These are phyloP conservation scores for Machaerirhynchus nigripectus DNA, from an alignment of 2,113 vertebrate genomes.

Conservation along the genomic window DNA sequence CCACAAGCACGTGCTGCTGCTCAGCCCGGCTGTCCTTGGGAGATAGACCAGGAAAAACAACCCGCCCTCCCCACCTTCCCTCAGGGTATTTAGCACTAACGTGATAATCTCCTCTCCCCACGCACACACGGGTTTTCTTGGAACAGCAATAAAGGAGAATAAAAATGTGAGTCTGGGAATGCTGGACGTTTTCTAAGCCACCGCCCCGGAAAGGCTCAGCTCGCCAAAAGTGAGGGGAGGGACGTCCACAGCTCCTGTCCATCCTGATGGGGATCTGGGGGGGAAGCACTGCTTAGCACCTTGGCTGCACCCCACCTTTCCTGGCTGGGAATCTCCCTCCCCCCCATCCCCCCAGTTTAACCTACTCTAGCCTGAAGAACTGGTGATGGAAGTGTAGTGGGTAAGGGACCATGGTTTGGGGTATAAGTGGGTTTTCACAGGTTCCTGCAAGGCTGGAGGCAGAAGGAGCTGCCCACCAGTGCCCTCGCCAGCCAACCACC, in stretches of 20 bases:
- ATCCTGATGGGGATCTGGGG: accelerated
- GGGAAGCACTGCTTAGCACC: background rate
- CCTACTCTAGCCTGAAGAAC: background rate
- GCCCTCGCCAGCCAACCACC: accelerated
- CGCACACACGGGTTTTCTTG: background rate
- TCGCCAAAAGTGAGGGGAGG: background rate
- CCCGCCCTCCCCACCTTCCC: background rate
- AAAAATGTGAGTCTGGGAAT: background rate
- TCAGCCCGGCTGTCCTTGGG: background rate
- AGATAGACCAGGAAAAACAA: background rate
- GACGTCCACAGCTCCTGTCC: accelerated
- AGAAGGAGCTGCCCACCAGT: background rate
- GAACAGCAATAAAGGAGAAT: conserved; percentile 27
- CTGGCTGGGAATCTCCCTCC: background rate
- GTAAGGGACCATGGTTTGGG: accelerated
- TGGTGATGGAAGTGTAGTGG: accelerated
- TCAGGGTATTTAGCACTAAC: background rate
- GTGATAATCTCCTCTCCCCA: background rate
- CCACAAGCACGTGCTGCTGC: background rate
- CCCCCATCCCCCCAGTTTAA: background rate
- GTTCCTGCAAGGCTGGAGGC: background rate
- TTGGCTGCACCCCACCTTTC: too few species aligned
- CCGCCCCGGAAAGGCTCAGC: background rate
- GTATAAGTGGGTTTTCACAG: background rate
- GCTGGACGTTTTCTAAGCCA: background rate